Percentiles rank a stretch among this genome's conserved stretches.
phyloP scores from a whole-genome alignment of 2,888 invertebrate genomes.

The Neoscelio sp. region DNA sequence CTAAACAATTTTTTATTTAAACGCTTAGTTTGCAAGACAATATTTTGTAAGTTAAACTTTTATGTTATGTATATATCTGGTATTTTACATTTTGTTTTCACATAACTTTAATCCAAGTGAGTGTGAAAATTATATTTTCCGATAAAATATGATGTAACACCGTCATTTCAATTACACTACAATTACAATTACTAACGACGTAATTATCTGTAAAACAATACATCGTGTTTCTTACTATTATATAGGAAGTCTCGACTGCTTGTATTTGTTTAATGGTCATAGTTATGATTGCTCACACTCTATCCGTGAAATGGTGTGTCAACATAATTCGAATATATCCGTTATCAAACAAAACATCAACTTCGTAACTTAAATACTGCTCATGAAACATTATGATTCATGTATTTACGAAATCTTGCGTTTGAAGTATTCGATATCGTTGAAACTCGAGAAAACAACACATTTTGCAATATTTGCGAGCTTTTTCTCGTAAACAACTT shows the following conservation, averaged over 20 bases:
- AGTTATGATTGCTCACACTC: conserved; percentile 37
- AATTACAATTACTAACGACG: no score
- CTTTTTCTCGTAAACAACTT: conserved; percentile 37
- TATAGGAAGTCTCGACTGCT: neutral
- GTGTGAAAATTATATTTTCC: no score
- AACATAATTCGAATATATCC: conserved; percentile 45
- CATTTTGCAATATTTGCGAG: conserved; percentile 25
- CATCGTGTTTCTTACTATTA: conserved; percentile 8
- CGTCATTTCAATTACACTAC: no score
- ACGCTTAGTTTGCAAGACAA: no score
- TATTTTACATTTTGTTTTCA: no score
- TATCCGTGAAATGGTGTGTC: conserved; percentile 37
- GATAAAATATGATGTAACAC: no score
- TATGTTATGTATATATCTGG: no score
- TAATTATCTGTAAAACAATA: neutral
- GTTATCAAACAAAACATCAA: conserved; percentile 57
- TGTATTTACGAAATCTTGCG: conserved; percentile 44
- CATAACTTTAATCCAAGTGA: no score
- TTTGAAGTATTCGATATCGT: conserved; percentile 26
- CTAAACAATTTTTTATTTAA: no score
- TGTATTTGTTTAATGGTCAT: conserved; percentile 23
- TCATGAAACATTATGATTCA: conserved; percentile 55
- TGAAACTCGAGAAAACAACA: conserved; percentile 23
- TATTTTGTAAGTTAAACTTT: no score
- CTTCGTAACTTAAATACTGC: conserved; percentile 27